phyloP scores from a whole-genome alignment of 2,797 vertebrate genomes.

The Danio choprae region DNA sequence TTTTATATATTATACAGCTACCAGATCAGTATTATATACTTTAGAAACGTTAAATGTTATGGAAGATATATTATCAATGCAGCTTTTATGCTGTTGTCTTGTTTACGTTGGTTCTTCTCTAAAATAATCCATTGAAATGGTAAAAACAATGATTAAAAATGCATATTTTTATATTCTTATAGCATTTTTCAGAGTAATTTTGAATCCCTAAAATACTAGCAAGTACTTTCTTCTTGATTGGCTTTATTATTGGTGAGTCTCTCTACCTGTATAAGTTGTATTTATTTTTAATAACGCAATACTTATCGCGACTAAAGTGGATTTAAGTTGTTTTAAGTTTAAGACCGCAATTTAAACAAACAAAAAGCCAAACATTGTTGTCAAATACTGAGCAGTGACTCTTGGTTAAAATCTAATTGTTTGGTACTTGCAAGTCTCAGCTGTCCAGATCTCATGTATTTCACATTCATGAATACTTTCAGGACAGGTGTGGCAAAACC shows the following conservation, averaged over 20 bases:
- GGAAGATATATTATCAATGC: no score
- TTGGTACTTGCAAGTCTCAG: conserved; percentile 13
- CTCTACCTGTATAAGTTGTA: neutral
- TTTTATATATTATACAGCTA: no score
- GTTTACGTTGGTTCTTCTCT: no score
- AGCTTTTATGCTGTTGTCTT: no score
- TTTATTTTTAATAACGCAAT: neutral
- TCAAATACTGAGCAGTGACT: neutral
- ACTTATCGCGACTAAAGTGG: neutral
- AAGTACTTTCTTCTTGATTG: conserved; percentile 74
- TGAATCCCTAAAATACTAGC: no score
- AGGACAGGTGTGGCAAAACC: neutral
- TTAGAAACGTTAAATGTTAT: no score
- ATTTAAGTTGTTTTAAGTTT: neutral
- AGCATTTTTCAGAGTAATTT: no score
- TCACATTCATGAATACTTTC: neutral
- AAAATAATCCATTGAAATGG: no score
- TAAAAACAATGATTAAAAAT: no score
- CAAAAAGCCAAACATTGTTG: neutral
- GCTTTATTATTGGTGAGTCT: conserved; percentile 78
- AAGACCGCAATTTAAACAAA: neutral
- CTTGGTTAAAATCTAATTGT: neutral
- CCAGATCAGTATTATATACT: no score
- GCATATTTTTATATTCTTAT: no score
- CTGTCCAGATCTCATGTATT: neutral